Evolutionary conservation across 2,888 invertebrate genomes (phyloP).

Genomic region (Apantesis nais): DNA sequence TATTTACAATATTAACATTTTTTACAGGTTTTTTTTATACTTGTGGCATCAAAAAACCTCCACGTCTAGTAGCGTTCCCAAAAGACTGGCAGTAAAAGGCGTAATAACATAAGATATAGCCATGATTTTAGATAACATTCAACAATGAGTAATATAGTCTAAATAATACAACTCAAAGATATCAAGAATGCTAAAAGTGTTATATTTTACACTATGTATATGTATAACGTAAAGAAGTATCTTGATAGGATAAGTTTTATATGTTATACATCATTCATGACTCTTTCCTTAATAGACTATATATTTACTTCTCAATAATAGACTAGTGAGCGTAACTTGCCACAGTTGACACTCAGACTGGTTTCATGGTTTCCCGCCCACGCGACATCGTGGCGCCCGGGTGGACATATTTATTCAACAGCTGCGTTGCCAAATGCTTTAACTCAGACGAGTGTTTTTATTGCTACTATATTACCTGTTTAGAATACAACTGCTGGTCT

Average conservation of each 20-base stretch:
- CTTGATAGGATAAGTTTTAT: background rate
- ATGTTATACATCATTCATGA: background rate
- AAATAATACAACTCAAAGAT: background rate
- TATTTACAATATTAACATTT: too few relatives aligned
- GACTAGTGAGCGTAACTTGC: slow-evolving; percentile 46
- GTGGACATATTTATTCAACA: slow-evolving; percentile 71
- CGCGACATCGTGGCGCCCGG: slow-evolving; percentile 82
- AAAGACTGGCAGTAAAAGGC: too few relatives aligned
- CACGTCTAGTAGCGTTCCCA: too few relatives aligned
- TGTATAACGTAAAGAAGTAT: background rate
- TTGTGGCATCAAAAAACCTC: too few relatives aligned
- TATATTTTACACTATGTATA: background rate
- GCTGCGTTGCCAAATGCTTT: slow-evolving; percentile 61
- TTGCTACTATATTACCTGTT: slow-evolving; percentile 22
- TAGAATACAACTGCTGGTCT: slow-evolving; percentile 2
- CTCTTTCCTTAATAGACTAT: background rate
- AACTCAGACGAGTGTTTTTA: slow-evolving; percentile 35
- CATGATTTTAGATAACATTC: background rate
- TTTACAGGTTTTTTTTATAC: too few relatives aligned
- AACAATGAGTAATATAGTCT: background rate
- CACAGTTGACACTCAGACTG: slow-evolving; percentile 72
- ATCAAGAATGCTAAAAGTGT: background rate
- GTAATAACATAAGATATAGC: background rate
- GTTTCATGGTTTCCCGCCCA: slow-evolving; percentile 84
- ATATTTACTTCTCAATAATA: slow-evolving; percentile 17